Conservation (phyloP, 2,113 vertebrate species). For the Oryzias melastigma region DNA sequence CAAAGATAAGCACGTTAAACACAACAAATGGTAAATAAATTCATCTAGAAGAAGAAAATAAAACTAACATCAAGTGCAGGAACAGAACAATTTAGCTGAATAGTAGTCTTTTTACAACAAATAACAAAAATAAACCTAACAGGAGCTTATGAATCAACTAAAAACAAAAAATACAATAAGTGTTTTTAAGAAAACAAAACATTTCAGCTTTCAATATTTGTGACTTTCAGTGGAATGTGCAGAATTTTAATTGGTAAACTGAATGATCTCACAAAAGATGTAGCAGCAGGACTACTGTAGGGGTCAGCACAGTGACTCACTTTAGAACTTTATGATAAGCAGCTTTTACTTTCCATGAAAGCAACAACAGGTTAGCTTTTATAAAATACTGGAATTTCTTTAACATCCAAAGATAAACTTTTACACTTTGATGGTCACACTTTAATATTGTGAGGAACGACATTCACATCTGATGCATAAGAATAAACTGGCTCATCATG, state of each 20-base stretch:
- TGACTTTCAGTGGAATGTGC: neutral
- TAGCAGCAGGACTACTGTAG: too few relatives aligned
- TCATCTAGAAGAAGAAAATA: constrained; percentile 8
- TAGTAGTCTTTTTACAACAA: constrained; percentile 21
- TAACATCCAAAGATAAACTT: too few relatives aligned
- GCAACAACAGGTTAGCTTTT: too few relatives aligned
- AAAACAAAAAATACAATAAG: constrained; percentile 5
- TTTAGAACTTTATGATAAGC: too few relatives aligned
- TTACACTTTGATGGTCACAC: too few relatives aligned
- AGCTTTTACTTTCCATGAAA: too few relatives aligned
- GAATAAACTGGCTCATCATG: neutral
- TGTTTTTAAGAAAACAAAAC: neutral
- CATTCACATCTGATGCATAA: too few relatives aligned
- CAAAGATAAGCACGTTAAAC: constrained; percentile 23
- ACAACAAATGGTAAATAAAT: constrained; percentile 7
- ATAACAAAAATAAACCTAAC: constrained; percentile 18
- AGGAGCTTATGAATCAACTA: constrained; percentile 16
- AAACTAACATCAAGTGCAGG: constrained; percentile 15
- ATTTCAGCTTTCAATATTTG: neutral
- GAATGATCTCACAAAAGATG: too few relatives aligned
- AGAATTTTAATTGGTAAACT: neutral
- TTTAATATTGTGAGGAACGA: too few relatives aligned
- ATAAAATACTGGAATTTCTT: too few relatives aligned
- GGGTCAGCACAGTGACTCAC: too few relatives aligned
- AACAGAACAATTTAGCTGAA: constrained; percentile 17